Evolutionary conservation across 2,797 vertebrate genomes (phyloP), one percentile per base, ranked within the genome.

Genomic region (Glossophaga mutica): DNA sequence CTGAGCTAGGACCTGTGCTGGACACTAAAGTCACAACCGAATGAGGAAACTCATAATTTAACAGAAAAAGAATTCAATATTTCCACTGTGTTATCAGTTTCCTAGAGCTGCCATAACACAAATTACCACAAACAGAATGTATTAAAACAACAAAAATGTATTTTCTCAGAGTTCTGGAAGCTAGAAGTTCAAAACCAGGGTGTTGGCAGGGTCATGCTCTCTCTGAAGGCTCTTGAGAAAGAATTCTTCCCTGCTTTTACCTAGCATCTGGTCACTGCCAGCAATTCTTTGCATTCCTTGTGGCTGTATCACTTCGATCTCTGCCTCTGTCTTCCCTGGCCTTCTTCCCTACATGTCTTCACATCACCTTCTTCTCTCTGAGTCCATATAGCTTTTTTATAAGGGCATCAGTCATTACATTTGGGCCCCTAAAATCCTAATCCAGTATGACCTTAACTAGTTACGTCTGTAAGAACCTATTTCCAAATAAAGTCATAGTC

Each of bases 401-500:
- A 94, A 50, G 29, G 32, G 86, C 5, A 52, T 6, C 5, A 3
- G 12, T 68, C 52, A 57, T 11, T 67, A 46, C 65, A 59, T 81
- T 62, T 65, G n/a, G 42, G 71, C 15, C 26, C 42, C 52, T 26
- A 59, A 29, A 29, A n/a, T 39, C 15, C 26, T 70, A 46, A 86
- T 32, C 11, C 73, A 79, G 2, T 29, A 39, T 32, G 42, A 85
- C 18, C 67, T 92, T 83, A 59, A 62, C 48, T 67, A 74, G 81
- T 82, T 48, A 87, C n/a, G 71, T 57, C 19, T 52, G 18, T 22
- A 57, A 59, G 57, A 87, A 7, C 34, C 12, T 50, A 39, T 90
- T 94, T 95, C 55, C 82, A 94, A 88, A 87, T 42, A 79, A 83
- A 34, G 82, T 78, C 50, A 8, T 26, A 74, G 73, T 78, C 55